phyloP scores from a whole-genome alignment of 2,797 vertebrate genomes.

The Oreonectes daqikongensis region DNA sequence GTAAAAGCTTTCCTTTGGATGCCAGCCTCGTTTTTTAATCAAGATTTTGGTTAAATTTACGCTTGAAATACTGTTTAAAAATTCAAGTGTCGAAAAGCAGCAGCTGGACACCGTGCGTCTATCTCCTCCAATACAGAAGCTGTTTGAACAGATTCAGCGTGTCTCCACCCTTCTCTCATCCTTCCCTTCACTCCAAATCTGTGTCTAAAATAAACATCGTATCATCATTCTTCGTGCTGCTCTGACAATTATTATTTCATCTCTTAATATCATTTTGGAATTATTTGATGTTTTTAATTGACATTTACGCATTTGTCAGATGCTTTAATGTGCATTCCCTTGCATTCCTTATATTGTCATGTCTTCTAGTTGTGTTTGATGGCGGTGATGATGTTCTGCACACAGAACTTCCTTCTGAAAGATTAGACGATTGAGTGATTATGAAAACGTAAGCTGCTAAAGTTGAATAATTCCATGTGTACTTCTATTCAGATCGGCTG shows the following conservation, averaged over 20 bases:
- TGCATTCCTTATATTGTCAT: background rate
- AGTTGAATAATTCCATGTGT: background rate
- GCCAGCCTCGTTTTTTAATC: background rate
- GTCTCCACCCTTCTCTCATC: conserved; percentile 47
- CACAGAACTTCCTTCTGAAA: background rate
- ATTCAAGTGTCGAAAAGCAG: background rate
- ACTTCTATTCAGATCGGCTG: background rate
- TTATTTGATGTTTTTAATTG: no score
- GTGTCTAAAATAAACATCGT: no score
- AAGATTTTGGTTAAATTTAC: background rate
- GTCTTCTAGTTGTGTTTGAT: background rate
- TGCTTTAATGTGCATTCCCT: background rate
- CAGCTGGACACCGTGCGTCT: background rate
- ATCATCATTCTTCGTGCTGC: no score
- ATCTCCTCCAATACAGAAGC: conserved; percentile 1
- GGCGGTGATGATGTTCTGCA: background rate
- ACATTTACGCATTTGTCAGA: background rate
- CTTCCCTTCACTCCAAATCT: background rate
- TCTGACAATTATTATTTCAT: background rate
- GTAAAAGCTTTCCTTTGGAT: background rate
- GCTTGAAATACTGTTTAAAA: conserved; percentile 7
- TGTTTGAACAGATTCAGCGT: conserved; percentile 16
- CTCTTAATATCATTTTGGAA: background rate
- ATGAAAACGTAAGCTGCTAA: background rate
- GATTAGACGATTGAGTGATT: background rate